A percentile compares a stretch with the other conserved stretches of the same genome.
These are phyloP conservation scores for Buphagus erythrorhynchus DNA, from an alignment of 2,797 vertebrate genomes.

Conservation along the genomic window DNA sequence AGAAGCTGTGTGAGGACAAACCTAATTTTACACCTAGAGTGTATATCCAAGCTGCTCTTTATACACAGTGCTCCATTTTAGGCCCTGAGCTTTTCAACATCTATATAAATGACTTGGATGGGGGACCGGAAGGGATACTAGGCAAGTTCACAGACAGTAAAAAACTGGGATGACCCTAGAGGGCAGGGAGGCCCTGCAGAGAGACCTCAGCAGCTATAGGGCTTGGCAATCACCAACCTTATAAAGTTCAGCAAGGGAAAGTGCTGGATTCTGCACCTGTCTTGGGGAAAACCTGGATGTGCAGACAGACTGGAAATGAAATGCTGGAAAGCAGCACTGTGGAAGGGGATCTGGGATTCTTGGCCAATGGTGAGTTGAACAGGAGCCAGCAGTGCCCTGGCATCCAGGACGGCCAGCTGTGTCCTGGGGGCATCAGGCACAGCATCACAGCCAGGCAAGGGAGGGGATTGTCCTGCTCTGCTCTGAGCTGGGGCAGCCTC, in stretches of 20 bases:
- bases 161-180: neutral
- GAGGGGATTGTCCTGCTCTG: neutral
- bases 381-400: neutral
- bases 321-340: neutral
- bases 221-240: neutral
- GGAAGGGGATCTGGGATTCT: neutral
- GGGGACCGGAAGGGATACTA: neutral
- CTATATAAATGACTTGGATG: neutral
- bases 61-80: neutral
- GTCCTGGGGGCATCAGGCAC: neutral
- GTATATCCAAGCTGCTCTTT: neutral
- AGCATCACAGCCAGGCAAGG: rapidly evolving
- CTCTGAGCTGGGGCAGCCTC: rapidly evolving
- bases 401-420: rapidly evolving
- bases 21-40: neutral
- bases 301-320: neutral
- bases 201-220: neutral
- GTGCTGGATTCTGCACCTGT: neutral
- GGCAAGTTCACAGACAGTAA: neutral
- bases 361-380: neutral
- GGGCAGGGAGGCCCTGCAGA: neutral
- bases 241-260: neutral
- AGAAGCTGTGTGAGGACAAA: neutral
- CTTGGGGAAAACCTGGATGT: neutral
- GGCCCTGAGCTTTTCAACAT: neutral